These are phyloP conservation scores for Sarcophaga peregrina DNA, from an alignment of 1,140 invertebrate genomes.

Conservation along the genomic window DNA sequence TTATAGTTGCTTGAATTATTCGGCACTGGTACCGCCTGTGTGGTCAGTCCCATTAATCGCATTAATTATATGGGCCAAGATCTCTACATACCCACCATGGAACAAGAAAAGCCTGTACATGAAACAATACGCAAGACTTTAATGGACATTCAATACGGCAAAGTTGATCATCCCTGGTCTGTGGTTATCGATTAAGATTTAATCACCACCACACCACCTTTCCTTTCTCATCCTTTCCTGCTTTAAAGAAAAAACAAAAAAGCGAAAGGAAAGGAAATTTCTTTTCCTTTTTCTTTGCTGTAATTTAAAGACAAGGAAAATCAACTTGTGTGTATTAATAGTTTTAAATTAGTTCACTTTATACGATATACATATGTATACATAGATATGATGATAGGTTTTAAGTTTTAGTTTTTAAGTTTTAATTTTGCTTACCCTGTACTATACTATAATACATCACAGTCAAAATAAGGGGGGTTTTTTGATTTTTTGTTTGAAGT, in stretches of 20 bases:
- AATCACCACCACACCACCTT: not conserved
- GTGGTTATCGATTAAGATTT: conserved; percentile 59
- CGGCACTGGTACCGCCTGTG: conserved; percentile 92
- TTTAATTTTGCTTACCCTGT: too few species aligned
- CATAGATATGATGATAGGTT: too few species aligned
- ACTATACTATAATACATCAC: too few species aligned
- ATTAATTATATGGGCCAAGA: conserved; percentile 79
- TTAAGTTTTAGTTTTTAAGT: too few species aligned
- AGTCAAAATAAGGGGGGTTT: too few species aligned
- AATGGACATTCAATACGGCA: conserved; percentile 88
- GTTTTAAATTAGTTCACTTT: conserved; percentile 35
- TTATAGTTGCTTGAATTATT: conserved; percentile 90
- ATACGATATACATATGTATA: not conserved
- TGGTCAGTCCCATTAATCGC: conserved; percentile 88
- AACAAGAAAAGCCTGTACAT: conserved; percentile 76
- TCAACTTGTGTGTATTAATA: conserved; percentile 43
- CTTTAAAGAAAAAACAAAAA: not conserved
- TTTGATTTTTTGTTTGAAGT: too few species aligned
- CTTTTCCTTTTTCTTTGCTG: too few species aligned
- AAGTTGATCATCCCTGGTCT: conserved; percentile 83
- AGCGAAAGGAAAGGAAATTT: not conserved
- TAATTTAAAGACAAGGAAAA: too few species aligned
- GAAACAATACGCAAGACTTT: conserved; percentile 78
- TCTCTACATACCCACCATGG: conserved; percentile 80
- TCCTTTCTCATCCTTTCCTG: not conserved